phyloP scores from a whole-genome alignment of 2,113 vertebrate species.

The Bubo blakistoni region DNA sequence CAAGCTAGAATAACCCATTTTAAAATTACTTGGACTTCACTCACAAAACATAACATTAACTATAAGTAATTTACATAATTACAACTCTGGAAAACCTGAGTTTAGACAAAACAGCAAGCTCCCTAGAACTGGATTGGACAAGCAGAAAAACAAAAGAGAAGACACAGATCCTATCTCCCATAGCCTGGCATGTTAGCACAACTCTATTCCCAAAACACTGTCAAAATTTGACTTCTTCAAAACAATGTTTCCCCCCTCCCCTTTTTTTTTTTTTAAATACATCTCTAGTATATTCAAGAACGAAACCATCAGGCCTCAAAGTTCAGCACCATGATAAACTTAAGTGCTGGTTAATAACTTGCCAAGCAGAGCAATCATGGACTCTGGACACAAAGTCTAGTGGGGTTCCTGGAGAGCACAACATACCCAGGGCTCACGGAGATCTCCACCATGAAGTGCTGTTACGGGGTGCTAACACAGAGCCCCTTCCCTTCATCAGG shows the following conservation, averaged over 20 bases:
- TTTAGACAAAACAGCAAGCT: constrained; percentile 8
- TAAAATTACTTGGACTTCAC: neutral
- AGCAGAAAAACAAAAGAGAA: neutral
- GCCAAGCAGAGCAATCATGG: neutral
- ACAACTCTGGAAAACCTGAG: neutral
- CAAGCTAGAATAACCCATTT: neutral
- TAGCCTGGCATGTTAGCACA: neutral
- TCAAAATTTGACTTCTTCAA: neutral
- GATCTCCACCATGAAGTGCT: neutral
- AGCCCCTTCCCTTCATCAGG: neutral
- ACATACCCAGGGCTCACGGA: neutral
- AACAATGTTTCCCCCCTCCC: accelerated
- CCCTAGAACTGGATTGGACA: neutral
- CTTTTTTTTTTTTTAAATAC: neutral
- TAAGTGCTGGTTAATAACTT: constrained; percentile 7
- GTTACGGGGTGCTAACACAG: neutral
- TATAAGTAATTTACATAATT: constrained; percentile 2
- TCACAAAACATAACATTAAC: neutral
- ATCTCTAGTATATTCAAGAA: neutral
- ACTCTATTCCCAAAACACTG: neutral
- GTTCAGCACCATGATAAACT: neutral
- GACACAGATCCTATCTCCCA: neutral
- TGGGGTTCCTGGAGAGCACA: neutral
- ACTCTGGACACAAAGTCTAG: neutral
- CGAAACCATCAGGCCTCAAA: neutral